phyloP scores from a whole-genome alignment of 2,888 invertebrate genomes.

The Uropetala carovei region DNA sequence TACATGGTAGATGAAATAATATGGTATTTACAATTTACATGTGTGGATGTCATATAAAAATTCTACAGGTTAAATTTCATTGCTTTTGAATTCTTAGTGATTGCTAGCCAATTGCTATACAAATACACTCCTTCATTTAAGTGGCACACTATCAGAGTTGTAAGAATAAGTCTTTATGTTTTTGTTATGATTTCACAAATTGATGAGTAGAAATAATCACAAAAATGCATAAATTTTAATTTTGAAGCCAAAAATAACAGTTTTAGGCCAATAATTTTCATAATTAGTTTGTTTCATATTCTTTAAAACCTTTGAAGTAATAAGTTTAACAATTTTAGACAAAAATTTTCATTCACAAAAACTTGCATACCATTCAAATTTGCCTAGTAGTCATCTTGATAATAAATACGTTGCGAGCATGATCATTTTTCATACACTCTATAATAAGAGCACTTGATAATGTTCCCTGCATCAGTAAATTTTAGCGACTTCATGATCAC shows the following conservation, averaged over 20 bases:
- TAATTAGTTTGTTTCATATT: background rate
- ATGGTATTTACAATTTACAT: constrained; percentile 18
- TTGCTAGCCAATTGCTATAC: background rate
- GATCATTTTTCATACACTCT: constrained; percentile 4
- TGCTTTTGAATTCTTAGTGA: background rate
- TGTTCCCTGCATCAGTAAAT: constrained; percentile 27
- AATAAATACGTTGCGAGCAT: constrained; percentile 20
- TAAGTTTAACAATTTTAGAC: background rate
- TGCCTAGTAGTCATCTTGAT: background rate
- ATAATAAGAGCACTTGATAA: constrained; percentile 60
- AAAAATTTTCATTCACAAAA: background rate
- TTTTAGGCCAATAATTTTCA: background rate
- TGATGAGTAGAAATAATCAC: background rate
- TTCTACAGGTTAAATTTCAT: constrained; percentile 31
- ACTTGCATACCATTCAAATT: background rate
- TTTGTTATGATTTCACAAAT: background rate
- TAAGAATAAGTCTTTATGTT: background rate
- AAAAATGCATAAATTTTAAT: background rate
- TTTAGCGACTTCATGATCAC: background rate
- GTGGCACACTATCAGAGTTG: background rate
- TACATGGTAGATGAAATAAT: constrained; percentile 52
- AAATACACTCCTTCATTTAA: background rate
- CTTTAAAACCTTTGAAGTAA: background rate
- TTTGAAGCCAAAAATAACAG: constrained; percentile 8
- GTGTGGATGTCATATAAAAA: constrained; percentile 30